Percentiles rank a stretch among this genome's conserved stretches.
phyloP scores from a whole-genome alignment of 2,797 vertebrate species.

The Sebastiscus albofasciatus region DNA sequence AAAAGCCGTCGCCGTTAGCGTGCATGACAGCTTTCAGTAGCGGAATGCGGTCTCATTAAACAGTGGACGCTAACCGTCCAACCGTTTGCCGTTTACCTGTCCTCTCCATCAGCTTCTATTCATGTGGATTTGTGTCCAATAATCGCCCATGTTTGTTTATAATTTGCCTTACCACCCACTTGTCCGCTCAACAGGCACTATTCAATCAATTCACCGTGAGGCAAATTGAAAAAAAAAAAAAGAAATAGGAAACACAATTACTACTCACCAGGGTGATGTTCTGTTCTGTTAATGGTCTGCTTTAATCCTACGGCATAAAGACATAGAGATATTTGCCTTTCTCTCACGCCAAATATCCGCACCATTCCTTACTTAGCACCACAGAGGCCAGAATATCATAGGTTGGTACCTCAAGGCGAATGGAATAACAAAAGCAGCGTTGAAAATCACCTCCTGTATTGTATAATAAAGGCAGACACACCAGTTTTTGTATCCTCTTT shows the following conservation, averaged over 20 bases:
- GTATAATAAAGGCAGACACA: slow-evolving; percentile 33
- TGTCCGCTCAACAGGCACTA: slow-evolving; percentile 38
- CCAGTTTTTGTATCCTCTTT: slow-evolving; percentile 30
- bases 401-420: slow-evolving; percentile 10
- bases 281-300: slow-evolving; percentile 32
- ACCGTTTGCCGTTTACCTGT: slow-evolving; percentile 55
- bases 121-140: slow-evolving; percentile 57
- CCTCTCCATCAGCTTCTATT: slow-evolving; percentile 53
- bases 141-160: slow-evolving; percentile 73
- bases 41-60: slow-evolving; percentile 36
- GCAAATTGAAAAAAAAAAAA: slow-evolving; percentile 54
- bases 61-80: slow-evolving; percentile 15
- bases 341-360: background rate
- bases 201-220: slow-evolving; percentile 55
- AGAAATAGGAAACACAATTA: slow-evolving; percentile 51
- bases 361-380: background rate
- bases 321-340: background rate
- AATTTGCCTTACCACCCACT: slow-evolving; percentile 47
- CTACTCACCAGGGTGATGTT: slow-evolving; percentile 19
- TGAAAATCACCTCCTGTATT: slow-evolving; percentile 5
- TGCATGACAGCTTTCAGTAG: slow-evolving; percentile 7
- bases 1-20: slow-evolving; percentile 19
- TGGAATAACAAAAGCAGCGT: slow-evolving; percentile 10
- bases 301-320: slow-evolving; percentile 7
- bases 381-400: background rate